Evolutionary conservation across 2,797 vertebrate genomes (phyloP).

Genomic region (Rhyacichthys aspro): DNA sequence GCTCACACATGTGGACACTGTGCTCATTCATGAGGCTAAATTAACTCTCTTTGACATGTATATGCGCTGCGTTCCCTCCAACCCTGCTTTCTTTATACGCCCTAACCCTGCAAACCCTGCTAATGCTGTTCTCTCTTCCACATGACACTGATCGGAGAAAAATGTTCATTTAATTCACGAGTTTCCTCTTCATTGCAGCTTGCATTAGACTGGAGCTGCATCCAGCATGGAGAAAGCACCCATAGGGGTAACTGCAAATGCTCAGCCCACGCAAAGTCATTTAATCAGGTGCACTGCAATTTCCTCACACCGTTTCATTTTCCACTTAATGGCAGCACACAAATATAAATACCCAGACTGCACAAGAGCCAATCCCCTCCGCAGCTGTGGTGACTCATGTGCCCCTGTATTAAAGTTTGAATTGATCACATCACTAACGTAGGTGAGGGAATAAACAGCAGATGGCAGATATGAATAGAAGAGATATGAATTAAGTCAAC

Average conservation of each 20-base stretch:
- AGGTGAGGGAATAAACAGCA: slow-evolving; percentile 11
- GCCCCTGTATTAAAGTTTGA: slow-evolving; percentile 27
- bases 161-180: slow-evolving; percentile 37
- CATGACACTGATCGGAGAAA: slow-evolving; percentile 40
- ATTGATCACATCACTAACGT: slow-evolving; percentile 30
- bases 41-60: slow-evolving; percentile 10
- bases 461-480: background rate
- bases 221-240: slow-evolving; percentile 14
- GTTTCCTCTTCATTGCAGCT: slow-evolving; percentile 23
- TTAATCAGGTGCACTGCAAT: slow-evolving; percentile 47
- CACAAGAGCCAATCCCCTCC: slow-evolving; percentile 5
- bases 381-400: slow-evolving; percentile 30
- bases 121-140: slow-evolving; percentile 26
- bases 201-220: slow-evolving; percentile 1
- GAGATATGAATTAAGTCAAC: background rate
- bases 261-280: slow-evolving; percentile 34
- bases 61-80: background rate
- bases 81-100: background rate
- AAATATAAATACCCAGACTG: slow-evolving; percentile 36
- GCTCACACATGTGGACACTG: slow-evolving; percentile 9
- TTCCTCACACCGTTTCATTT: slow-evolving; percentile 36
- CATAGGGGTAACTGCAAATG: slow-evolving; percentile 22
- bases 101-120: slow-evolving; percentile 5
- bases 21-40: slow-evolving; percentile 21
- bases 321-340: slow-evolving; percentile 26